Evolutionary conservation across 30 jellyfish, hydroid and myxozoan genomes (phyloP), one percentile per base, ranked within the genome.

Genomic region (Aurelia sp.): DNA sequence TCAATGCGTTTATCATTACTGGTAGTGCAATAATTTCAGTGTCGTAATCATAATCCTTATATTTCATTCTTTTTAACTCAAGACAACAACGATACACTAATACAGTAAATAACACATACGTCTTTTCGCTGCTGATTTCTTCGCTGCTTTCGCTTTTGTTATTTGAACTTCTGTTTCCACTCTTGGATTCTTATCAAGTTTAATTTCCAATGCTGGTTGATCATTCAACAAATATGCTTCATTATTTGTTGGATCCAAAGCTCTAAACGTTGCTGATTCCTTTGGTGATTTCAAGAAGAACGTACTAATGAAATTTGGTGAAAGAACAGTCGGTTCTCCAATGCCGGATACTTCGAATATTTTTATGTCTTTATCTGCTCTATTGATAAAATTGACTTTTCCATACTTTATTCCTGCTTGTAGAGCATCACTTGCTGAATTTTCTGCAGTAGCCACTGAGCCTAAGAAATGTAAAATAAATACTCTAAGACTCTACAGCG

Each of bases 291-390:
- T 95, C 70, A 95, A 87, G 72, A 95, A 95, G 81, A 95, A 95
- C 22, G 99, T 95, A 78, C 99, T 95, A 70, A 95, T 97, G 84
- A 84, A 95, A 51, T 95, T 86, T 48, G 99, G 98, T 0, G 99
- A 90, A 21, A 95, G 91, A 16, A 90, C 90, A 0, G 99, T 95
- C 17, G 99, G 99, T 66, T 95, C 99, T 3, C 99, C 99, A 35
- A 95, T 95, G 18, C 99, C 99, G 31, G 99, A 95, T 19, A 84
- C 64, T 76, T 95, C 99, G 35, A 68, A 90, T 61, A 95, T 95
- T 65, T 95, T 95, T 4, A 95, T 92, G 9, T 81, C 99, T 67
- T 89, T 89, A 60, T 95, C 92, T 18, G 98, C 97, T 13, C 87
- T 94, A 75, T 95, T 95, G 69, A 91, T 87, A 75, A 95, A 95